phyloP scores from a whole-genome alignment of 2,888 invertebrate species.

The Doris montereyensis region DNA sequence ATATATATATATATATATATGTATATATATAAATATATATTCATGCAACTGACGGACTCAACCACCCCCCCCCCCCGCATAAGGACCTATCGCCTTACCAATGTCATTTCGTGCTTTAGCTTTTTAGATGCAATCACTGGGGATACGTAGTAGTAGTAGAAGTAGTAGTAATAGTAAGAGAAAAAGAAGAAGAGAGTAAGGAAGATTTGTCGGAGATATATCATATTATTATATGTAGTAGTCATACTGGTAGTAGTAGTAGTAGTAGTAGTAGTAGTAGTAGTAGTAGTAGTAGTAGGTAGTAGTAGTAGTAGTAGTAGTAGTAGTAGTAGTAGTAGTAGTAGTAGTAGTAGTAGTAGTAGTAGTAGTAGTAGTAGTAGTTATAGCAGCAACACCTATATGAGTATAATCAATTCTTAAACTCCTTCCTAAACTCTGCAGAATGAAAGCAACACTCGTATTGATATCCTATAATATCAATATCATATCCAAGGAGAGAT shows the following conservation, averaged over 20 bases:
- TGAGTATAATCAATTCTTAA: background rate
- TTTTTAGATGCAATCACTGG: background rate
- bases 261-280: slow-evolving; percentile 12
- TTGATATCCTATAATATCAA: no score
- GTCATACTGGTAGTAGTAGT: background rate
- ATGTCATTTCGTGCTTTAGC: background rate
- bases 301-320: no score
- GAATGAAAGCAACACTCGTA: no score
- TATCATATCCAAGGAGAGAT: no score
- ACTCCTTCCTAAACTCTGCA: no score
- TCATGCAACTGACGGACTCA: background rate
- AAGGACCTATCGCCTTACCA: background rate
- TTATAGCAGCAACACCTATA: slow-evolving; percentile 12
- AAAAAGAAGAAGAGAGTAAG: background rate
- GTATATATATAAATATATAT: background rate
- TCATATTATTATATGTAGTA: no score
- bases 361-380: slow-evolving; percentile 29
- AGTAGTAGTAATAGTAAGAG: background rate
- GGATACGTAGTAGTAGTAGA: background rate
- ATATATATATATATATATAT: slow-evolving; percentile 1
- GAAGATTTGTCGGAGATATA: background rate
- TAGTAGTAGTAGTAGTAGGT: no score
- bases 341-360: slow-evolving; percentile 23
- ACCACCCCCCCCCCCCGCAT: background rate
- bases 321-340: slow-evolving; percentile 24